A percentile compares a stretch with the other conserved stretches of the same genome.
phyloP scores from a whole-genome alignment of 2,797 vertebrate species.

The Scolopax bukidnonensis region DNA sequence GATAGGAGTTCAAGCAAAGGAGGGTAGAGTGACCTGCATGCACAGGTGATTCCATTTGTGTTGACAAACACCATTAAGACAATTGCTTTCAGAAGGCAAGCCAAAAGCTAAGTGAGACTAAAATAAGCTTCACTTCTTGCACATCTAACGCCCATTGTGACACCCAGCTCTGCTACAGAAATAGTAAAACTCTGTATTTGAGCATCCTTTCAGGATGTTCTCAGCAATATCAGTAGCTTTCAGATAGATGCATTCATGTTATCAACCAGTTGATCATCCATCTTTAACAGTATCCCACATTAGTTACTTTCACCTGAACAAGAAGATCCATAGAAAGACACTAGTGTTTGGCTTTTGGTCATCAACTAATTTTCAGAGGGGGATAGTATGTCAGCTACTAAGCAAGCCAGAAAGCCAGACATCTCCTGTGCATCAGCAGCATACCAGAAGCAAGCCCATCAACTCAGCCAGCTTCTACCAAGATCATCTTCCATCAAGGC shows the following conservation, averaged over 20 bases:
- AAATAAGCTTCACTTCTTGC: not conserved
- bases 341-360: not conserved
- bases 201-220: not conserved
- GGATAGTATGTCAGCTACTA: not conserved
- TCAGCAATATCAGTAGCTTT: not conserved
- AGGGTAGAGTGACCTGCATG: not conserved
- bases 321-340: not conserved
- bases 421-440: not conserved
- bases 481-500: not conserved
- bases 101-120: not conserved
- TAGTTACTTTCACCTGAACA: not conserved
- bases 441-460: not conserved
- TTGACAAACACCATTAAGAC: not conserved
- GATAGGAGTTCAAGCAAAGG: not conserved
- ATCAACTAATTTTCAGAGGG: not conserved
- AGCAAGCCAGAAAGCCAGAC: not conserved
- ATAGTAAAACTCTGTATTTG: not conserved
- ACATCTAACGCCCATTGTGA: not conserved
- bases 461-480: not conserved
- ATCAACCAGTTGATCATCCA: not conserved
- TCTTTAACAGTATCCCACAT: not conserved
- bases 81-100: not conserved
- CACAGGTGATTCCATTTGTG: not conserved
- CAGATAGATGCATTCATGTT: not conserved
- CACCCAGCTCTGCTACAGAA: not conserved